These are phyloP conservation scores for Pantherophis vulpinus DNA, from an alignment of 2,797 vertebrate species.

Conservation along the genomic window DNA sequence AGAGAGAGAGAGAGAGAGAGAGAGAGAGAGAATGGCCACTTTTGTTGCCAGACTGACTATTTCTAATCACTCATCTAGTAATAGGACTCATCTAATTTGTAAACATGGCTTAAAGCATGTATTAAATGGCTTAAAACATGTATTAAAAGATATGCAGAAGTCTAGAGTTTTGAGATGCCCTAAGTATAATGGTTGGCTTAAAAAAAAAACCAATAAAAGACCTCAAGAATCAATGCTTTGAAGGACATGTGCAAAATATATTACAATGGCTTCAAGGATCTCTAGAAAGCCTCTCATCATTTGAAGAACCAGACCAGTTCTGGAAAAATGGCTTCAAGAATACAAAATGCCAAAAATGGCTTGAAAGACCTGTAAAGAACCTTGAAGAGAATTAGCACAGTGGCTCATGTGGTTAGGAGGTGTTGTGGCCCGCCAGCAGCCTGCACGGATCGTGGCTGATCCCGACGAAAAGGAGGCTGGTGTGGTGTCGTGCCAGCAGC, in stretches of 20 bases:
- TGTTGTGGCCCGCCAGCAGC: too few species aligned
- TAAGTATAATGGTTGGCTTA: neutral
- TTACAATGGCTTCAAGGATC: neutral
- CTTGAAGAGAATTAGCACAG: neutral
- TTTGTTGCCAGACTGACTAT: neutral
- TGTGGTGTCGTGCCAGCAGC: too few species aligned
- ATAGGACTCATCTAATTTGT: neutral
- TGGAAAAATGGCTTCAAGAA: neutral
- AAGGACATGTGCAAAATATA: neutral
- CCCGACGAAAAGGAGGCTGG: too few species aligned
- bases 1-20: too few species aligned
- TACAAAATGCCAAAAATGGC: neutral
- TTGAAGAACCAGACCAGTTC: neutral
- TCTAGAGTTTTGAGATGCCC: neutral
- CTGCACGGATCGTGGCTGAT: too few species aligned
- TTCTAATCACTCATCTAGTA: neutral
- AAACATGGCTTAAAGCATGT: neutral
- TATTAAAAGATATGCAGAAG: neutral
- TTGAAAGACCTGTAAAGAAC: neutral
- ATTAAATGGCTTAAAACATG: too few species aligned
- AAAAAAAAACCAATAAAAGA: neutral
- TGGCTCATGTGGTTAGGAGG: neutral
- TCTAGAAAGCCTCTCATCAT: neutral
- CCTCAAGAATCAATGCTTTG: neutral
- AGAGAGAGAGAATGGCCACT: neutral